These are phyloP conservation scores for Siderastrea siderea DNA, from an alignment of 92 coral and sea anemone genomes.

Conservation along the genomic window DNA sequence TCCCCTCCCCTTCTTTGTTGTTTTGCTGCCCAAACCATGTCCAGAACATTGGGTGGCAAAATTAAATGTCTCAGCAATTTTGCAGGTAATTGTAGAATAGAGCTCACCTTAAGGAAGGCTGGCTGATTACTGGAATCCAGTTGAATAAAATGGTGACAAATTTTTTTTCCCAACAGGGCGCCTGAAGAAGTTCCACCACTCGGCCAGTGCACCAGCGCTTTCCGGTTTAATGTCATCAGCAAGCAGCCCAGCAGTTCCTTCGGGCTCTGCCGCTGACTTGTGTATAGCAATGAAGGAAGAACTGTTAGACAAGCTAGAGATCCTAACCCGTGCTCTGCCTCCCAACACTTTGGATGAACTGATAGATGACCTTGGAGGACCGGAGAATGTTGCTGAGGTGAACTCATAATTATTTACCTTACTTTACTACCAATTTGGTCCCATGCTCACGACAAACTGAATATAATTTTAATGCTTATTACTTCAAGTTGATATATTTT, in stretches of 20 bases:
- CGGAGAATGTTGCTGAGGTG: constrained; percentile 94
- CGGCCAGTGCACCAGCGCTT: constrained; percentile 90
- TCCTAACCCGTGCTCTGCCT: constrained; percentile 76
- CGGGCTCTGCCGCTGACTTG: constrained; percentile 78
- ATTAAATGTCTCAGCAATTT: no score
- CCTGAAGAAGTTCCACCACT: constrained; percentile 59
- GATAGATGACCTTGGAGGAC: constrained; percentile 94
- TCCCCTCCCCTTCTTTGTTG: no score
- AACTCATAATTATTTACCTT: neutral
- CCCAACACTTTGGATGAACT: constrained; percentile 95
- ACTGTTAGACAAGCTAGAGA: constrained; percentile 83
- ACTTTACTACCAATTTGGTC: no score
- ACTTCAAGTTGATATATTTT: neutral
- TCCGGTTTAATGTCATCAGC: constrained; percentile 55
- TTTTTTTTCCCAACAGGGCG: constrained; percentile 22
- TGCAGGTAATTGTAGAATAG: no score
- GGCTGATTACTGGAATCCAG: no score
- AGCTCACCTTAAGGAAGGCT: no score
- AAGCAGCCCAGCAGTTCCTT: constrained; percentile 25
- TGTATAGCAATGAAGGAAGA: constrained; percentile 92
- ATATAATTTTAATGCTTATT: neutral
- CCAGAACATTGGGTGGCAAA: no score
- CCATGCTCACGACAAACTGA: no score
- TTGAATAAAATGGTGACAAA: neutral
- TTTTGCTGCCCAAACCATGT: no score